These are phyloP conservation scores for Naso thynnoides DNA, from an alignment of 2,797 vertebrate genomes.

Conservation along the genomic window DNA sequence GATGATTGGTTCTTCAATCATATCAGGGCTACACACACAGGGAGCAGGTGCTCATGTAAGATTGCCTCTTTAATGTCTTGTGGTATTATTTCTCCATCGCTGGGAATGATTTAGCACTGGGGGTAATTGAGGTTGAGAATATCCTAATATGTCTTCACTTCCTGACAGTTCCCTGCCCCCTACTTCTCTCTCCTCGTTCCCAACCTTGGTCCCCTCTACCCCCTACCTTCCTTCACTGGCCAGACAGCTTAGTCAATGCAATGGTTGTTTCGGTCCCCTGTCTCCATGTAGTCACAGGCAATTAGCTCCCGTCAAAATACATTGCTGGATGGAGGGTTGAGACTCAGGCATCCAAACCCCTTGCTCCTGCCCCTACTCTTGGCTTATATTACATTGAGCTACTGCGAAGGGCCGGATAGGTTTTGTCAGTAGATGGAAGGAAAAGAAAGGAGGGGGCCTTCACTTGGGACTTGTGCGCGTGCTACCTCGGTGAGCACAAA, in stretches of 20 bases:
- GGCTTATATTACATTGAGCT: constrained; percentile 76
- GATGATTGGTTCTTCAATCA: constrained; percentile 53
- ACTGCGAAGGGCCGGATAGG: constrained; percentile 56
- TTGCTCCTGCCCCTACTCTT: constrained; percentile 48
- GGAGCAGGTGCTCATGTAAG: constrained; percentile 66
- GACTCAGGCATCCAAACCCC: constrained; percentile 50
- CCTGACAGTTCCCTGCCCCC: constrained; percentile 48
- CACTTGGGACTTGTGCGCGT: constrained; percentile 64
- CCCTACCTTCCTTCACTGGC: constrained; percentile 21
- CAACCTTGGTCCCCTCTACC: constrained; percentile 28
- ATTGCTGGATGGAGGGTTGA: constrained; percentile 59
- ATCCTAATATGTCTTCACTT: constrained; percentile 65
- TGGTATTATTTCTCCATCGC: constrained; percentile 56
- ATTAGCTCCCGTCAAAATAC: constrained; percentile 81
- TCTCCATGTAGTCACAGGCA: constrained; percentile 78
- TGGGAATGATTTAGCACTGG: constrained; percentile 56
- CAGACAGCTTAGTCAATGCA: constrained; percentile 59
- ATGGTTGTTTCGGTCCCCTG: constrained; percentile 64
- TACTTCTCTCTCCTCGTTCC: constrained; percentile 9
- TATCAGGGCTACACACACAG: constrained; percentile 28
- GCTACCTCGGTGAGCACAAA: constrained; percentile 81
- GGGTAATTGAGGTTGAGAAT: constrained; percentile 66
- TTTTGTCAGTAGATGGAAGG: constrained; percentile 70
- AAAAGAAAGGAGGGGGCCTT: constrained; percentile 33
- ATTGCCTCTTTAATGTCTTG: constrained; percentile 62